Evolutionary conservation across 2,113 vertebrate genomes (phyloP), one percentile per base, ranked within the genome.

Genomic region (Malurus melanocephalus): DNA sequence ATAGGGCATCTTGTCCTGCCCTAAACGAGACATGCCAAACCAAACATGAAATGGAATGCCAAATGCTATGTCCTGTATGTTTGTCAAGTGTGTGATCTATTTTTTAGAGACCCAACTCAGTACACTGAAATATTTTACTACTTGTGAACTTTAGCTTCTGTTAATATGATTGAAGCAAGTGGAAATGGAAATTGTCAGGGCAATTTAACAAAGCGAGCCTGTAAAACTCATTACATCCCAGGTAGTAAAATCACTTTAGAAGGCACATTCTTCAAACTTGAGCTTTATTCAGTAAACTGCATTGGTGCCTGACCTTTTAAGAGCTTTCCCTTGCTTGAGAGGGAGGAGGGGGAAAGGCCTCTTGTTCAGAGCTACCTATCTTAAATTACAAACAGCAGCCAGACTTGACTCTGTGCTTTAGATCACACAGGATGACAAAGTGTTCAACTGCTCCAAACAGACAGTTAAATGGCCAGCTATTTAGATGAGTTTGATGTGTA

Each of bases 101-200:
- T 96, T 96, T 96, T 68, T 81, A 96, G 94, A 96, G 89, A 79
- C 62, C 79, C 79, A 94, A 87, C 89, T 92, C 93, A 89, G 60
- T 64, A 84, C 90, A 94, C 83, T 95, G 96, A 96, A 96, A 96
- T 97, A 96, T 96, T 96, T 97, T 96, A 96, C 93, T 95, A 76
- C 94, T 95, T 90, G 94, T 97, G 96, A 97, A 97, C 96, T 97
- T 97, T 96, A 97, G 92, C 97, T 97, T 97, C 94, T 97, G 96
- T 95, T 97, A 97, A 97, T 97, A 96, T 97, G 97, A 98, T 96
- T 95, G 96, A 97, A 96, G 92, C 93, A 90, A 95, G 83, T 95
- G 96, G 97, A 96, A 97, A 98, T 98, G 90, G 96, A 97, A 96
- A 97, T 97, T 96, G 97, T 97, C 97, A 97, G 95, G 80, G 94